Conservation (phyloP, 2,797 vertebrate species). For the Streptopelia turtur region DNA sequence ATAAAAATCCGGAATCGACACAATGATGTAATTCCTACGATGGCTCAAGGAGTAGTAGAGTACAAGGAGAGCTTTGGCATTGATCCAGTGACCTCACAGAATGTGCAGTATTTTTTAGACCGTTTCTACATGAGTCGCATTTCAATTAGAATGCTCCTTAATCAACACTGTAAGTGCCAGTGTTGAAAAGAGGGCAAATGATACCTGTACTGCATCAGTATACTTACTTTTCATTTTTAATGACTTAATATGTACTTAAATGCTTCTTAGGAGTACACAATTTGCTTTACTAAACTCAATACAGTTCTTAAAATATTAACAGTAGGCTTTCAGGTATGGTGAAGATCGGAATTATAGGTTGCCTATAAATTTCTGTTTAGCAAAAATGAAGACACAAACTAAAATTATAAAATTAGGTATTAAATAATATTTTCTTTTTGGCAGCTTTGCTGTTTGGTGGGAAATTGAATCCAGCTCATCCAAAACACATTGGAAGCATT, state of each 20-base stretch:
- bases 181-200: not conserved
- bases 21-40: constrained; percentile 97
- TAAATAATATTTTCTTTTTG: constrained; percentile 37
- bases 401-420: not conserved
- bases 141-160: constrained; percentile 98
- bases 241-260: not conserved
- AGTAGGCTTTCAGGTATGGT: not conserved
- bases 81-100: constrained; percentile 94
- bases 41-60: constrained; percentile 97
- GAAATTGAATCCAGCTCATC: constrained; percentile 93
- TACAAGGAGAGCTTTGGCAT: constrained; percentile 95
- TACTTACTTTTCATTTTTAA: not conserved
- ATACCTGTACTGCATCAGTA: not conserved
- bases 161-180: constrained; percentile 93
- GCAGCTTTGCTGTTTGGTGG: constrained; percentile 95
- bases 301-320: not conserved
- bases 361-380: not conserved
- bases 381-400: not conserved
- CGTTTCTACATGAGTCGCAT: constrained; percentile 99
- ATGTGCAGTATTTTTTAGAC: constrained; percentile 97
- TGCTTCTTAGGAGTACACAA: not conserved
- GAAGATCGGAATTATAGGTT: not conserved
- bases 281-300: not conserved
- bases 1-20: constrained; percentile 95
- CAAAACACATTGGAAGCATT: constrained; percentile 98